A percentile compares a stretch with the other conserved stretches of the same genome.
phyloP scores from a whole-genome alignment of 2,797 vertebrate genomes.

The Lithobates sylvaticus region DNA sequence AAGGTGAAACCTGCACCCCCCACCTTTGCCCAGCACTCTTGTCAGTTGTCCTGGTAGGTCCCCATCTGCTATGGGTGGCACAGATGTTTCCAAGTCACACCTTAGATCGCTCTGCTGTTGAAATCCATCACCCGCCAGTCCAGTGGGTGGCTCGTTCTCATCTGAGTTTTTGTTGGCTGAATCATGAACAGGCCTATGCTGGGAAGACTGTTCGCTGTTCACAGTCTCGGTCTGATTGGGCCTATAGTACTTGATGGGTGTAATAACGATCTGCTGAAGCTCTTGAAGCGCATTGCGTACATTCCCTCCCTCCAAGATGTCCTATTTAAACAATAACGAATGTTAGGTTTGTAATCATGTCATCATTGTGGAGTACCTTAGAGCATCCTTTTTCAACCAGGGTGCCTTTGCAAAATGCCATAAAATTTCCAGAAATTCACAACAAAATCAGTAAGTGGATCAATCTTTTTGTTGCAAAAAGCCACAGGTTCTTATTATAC shows the following conservation, averaged over 20 bases:
- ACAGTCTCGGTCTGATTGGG: conserved; percentile 65
- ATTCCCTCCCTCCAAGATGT: conserved; percentile 95
- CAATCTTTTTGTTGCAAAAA: too few relatives aligned
- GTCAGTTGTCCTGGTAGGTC: conserved; percentile 96
- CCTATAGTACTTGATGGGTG: conserved; percentile 90
- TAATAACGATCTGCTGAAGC: conserved; percentile 92
- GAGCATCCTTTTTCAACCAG: too few relatives aligned
- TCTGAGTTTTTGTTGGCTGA: conserved; percentile 76
- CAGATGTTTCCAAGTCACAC: conserved; percentile 86
- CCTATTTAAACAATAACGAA: conserved; percentile 72
- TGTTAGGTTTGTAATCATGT: too few relatives aligned
- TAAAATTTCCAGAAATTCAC: too few relatives aligned
- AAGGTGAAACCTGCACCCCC: conserved; percentile 45
- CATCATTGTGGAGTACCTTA: too few relatives aligned
- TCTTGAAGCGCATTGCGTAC: conserved; percentile 92
- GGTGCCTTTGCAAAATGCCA: too few relatives aligned
- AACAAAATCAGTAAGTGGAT: too few relatives aligned
- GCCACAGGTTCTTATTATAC: too few relatives aligned
- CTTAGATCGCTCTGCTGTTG: conserved; percentile 81
- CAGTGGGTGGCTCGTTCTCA: conserved; percentile 74
- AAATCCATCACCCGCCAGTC: conserved; percentile 79
- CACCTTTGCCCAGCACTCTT: conserved; percentile 96
- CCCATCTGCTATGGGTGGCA: conserved; percentile 87
- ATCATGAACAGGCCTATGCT: conserved; percentile 68
- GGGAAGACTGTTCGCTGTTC: conserved; percentile 9